These are phyloP conservation scores for Rhamnusium bicolor DNA, from an alignment of 2,888 invertebrate species.

Conservation along the genomic window DNA sequence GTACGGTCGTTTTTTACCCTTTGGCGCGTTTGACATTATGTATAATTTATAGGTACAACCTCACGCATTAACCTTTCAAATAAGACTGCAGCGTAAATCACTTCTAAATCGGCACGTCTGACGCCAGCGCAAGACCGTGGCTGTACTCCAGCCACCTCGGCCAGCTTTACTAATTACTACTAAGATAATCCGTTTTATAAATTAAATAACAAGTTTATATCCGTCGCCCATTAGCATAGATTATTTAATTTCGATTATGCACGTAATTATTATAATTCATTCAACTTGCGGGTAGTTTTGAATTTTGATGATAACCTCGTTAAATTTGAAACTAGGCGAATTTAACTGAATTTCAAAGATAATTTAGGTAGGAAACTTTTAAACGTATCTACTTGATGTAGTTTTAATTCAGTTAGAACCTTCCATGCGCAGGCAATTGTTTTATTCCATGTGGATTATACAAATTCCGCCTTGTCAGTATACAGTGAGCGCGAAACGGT, in stretches of 20 bases:
- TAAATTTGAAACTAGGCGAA: neutral
- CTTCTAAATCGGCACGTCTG: too few relatives aligned
- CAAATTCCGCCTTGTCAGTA: neutral
- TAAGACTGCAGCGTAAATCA: too few relatives aligned
- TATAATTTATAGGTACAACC: too few relatives aligned
- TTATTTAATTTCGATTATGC: neutral
- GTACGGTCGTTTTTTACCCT: too few relatives aligned
- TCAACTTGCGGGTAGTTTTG: neutral
- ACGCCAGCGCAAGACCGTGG: too few relatives aligned
- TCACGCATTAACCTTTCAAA: too few relatives aligned
- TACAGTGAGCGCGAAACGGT: too few relatives aligned
- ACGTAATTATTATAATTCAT: neutral
- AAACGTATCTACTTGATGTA: neutral
- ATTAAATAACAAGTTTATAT: neutral
- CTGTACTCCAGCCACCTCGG: too few relatives aligned
- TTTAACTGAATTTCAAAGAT: neutral
- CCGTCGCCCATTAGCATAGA: neutral
- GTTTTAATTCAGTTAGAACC: neutral
- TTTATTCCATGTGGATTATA: neutral
- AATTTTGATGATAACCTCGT: neutral
- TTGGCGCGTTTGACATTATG: too few relatives aligned
- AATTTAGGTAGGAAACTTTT: neutral
- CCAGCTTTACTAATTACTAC: too few relatives aligned
- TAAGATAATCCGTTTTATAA: neutral
- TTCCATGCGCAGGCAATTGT: neutral